Percentiles rank a stretch among this genome's conserved stretches.
Conservation (phyloP, 2,797 vertebrate species). For the Arrhamphus sclerolepis region DNA sequence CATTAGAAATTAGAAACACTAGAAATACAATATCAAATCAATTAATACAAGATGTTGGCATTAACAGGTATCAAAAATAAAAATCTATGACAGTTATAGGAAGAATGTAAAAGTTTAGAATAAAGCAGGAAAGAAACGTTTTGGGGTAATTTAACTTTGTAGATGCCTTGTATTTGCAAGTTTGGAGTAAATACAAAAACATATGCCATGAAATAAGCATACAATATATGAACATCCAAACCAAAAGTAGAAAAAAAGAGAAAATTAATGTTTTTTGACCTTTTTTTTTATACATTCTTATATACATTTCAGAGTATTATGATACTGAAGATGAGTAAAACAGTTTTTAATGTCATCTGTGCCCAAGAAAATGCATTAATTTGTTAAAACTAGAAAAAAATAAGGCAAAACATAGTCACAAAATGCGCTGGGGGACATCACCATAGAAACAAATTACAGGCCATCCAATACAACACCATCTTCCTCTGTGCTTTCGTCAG, state of each 20-base stretch:
- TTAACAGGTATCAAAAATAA: not conserved
- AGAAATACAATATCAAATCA: not conserved
- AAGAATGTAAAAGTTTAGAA: slow-evolving; percentile 3
- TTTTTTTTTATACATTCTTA: slow-evolving; percentile 72
- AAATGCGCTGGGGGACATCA: slow-evolving; percentile 30
- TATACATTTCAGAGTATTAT: slow-evolving; percentile 67
- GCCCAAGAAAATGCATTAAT: slow-evolving; percentile 23
- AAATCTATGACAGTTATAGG: not conserved
- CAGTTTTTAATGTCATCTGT: slow-evolving; percentile 16
- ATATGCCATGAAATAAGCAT: slow-evolving; percentile 50
- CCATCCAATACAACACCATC: slow-evolving; percentile 31
- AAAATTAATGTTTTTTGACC: slow-evolving; percentile 36
- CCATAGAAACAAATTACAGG: slow-evolving; percentile 40
- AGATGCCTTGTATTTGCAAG: slow-evolving; percentile 63
- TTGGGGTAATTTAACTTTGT: slow-evolving; percentile 31
- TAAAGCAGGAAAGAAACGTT: slow-evolving; percentile 14
- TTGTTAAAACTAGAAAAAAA: slow-evolving; percentile 35
- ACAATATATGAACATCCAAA: slow-evolving; percentile 50
- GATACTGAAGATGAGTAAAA: slow-evolving; percentile 48
- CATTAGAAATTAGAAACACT: too few species aligned
- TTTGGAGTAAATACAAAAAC: slow-evolving; percentile 64
- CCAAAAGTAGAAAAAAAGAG: slow-evolving; percentile 52
- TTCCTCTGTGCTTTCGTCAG: slow-evolving; percentile 24
- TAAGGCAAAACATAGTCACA: slow-evolving; percentile 26
- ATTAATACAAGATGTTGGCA: not conserved